These are phyloP conservation scores for Sebastolobus altivelis DNA, from an alignment of 2,797 vertebrate genomes.

Conservation along the genomic window DNA sequence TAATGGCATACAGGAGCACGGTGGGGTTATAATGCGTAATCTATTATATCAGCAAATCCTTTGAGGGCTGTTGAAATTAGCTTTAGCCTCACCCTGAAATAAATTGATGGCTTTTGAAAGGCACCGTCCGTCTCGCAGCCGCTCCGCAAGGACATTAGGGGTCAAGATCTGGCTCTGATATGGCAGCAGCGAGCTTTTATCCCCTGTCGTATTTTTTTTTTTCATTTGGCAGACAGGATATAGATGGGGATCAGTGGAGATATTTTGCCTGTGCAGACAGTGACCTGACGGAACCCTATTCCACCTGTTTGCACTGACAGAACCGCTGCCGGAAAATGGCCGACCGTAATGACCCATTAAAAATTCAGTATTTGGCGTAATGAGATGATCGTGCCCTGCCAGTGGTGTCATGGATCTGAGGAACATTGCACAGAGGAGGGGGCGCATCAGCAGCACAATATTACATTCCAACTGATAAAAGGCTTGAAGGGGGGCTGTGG, in stretches of 20 bases:
- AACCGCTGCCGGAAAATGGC: constrained; percentile 63
- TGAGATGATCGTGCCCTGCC: constrained; percentile 70
- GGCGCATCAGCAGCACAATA: constrained; percentile 37
- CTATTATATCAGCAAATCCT: constrained; percentile 68
- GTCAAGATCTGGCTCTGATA: constrained; percentile 70
- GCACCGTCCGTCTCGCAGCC: constrained; percentile 49
- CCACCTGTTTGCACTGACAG: constrained; percentile 75
- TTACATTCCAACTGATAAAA: constrained; percentile 60
- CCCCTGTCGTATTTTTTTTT: constrained; percentile 38
- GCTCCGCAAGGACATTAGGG: constrained; percentile 64
- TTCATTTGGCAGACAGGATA: constrained; percentile 53
- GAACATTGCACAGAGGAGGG: constrained; percentile 20
- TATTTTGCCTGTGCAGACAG: constrained; percentile 54
- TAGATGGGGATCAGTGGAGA: constrained; percentile 60
- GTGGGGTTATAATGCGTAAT: constrained; percentile 60
- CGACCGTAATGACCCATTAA: constrained; percentile 72
- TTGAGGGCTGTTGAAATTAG: constrained; percentile 73
- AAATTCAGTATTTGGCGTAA: constrained; percentile 77
- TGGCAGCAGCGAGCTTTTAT: constrained; percentile 57
- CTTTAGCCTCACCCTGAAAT: constrained; percentile 61
- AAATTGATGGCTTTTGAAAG: constrained; percentile 69
- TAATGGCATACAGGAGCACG: constrained; percentile 59
- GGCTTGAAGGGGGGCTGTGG: constrained; percentile 43
- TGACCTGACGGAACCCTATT: constrained; percentile 71
- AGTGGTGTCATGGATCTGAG: constrained; percentile 58